phyloP scores from a whole-genome alignment of 2,888 invertebrate genomes.

The Cephus sareptanus region DNA sequence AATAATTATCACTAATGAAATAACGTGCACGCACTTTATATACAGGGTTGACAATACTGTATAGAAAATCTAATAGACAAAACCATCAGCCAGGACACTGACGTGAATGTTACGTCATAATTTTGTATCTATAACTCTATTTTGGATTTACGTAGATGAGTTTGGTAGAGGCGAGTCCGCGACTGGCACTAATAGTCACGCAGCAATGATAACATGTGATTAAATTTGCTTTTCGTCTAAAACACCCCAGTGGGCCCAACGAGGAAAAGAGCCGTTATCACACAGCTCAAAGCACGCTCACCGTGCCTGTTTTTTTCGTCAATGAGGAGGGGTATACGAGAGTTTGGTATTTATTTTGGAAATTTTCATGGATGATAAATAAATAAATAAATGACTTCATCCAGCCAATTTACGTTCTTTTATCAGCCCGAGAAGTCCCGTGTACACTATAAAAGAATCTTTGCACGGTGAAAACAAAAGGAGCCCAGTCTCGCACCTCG shows the following conservation, averaged over 20 bases:
- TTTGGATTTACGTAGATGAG: background rate
- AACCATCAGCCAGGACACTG: background rate
- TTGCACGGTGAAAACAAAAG: background rate
- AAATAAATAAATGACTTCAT: too few species aligned
- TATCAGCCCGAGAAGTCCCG: background rate
- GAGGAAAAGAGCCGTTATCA: slow-evolving; percentile 12
- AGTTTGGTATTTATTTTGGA: background rate
- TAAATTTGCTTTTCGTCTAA: slow-evolving; percentile 41
- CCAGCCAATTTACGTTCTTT: background rate
- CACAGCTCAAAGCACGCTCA: slow-evolving; percentile 6
- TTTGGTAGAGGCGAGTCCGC: background rate
- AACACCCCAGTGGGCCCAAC: slow-evolving; percentile 16
- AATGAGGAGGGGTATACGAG: background rate
- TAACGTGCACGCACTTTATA: background rate
- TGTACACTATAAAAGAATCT: background rate
- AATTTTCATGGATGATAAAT: too few species aligned
- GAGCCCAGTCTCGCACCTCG: background rate
- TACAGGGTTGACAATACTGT: background rate
- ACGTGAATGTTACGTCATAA: too few species aligned
- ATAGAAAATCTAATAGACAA: background rate
- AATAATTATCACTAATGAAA: background rate
- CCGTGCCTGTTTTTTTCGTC: slow-evolving; percentile 11
- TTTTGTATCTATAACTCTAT: too few species aligned
- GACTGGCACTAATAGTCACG: background rate
- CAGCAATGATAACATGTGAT: slow-evolving; percentile 30